Conservation (phyloP, 2,888 invertebrate genomes). For the Emmelina monodactyla region DNA sequence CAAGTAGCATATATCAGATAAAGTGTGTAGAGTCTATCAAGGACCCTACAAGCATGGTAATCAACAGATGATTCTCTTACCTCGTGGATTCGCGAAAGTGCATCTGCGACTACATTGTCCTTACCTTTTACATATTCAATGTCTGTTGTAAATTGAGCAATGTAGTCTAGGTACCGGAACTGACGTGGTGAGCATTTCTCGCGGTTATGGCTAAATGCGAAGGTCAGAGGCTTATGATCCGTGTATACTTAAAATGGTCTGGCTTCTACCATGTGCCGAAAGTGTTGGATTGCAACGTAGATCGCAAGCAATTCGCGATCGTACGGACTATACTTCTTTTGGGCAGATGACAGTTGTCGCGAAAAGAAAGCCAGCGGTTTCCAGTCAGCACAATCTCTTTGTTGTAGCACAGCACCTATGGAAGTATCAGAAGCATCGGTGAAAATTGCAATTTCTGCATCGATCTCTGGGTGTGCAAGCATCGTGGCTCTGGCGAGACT, state of each 20-base stretch:
- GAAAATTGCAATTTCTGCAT: slow-evolving; percentile 1
- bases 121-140: slow-evolving; percentile 16
- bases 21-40: too few relatives aligned
- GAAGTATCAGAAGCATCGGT: slow-evolving; percentile 10
- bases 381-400: slow-evolving; percentile 6
- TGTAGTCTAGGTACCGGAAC: slow-evolving; percentile 16
- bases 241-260: slow-evolving; percentile 13
- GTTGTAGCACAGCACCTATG: neutral
- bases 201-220: too few relatives aligned
- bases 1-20: too few relatives aligned
- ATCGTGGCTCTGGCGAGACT: slow-evolving; percentile 3
- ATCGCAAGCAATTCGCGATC: slow-evolving; percentile 14
- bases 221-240: slow-evolving; percentile 16
- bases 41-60: too few relatives aligned
- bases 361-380: slow-evolving; percentile 15
- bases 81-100: slow-evolving; percentile 17
- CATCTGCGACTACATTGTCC: slow-evolving; percentile 19
- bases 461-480: neutral
- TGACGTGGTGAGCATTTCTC: too few relatives aligned
- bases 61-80: too few relatives aligned
- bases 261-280: slow-evolving; percentile 14
- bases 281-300: slow-evolving; percentile 15
- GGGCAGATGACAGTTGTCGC: slow-evolving; percentile 11
- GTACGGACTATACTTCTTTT: slow-evolving; percentile 13
- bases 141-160: slow-evolving; percentile 18